Evolutionary conservation across 2,888 invertebrate species (phyloP), one percentile per base, ranked within the genome.

Genomic region (Hyles lineata): DNA sequence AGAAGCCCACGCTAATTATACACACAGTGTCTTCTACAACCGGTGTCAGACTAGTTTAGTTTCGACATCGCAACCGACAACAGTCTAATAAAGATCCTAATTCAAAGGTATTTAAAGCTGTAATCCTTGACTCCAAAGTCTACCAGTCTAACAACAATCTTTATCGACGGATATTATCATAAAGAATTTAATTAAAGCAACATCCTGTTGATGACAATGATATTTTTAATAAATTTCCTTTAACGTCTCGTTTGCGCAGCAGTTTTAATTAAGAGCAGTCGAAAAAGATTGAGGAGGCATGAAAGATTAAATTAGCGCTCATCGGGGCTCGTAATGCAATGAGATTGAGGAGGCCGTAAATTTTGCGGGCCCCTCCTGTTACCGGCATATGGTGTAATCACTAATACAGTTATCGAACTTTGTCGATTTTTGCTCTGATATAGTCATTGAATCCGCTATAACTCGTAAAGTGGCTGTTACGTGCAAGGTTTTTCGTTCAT

Each of bases 1-100:
- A 84, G 81, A 85, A 88, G 88, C 93, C 93, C 92, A 93, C 93
- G 93, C 93, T 94, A 94, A 94, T 93, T 92, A 94, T 94, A 94
- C 83, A 85, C 87, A 84, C 86, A 85, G 85, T 85, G 86, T 83
- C 85, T 84, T 86, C 85, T 83, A 85, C 86, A 83, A 85, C 87
- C 86, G 84, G 83, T 85, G 87, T 86, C 87, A 87, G 89, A 88
- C 91, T 88, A 87, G 88, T 87, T 86, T 86, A 85, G 86, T 86
- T 83, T 85, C 86, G 81, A 87, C 86, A 85, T 81, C 82, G 78
- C 79, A 75, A 78, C 73, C 73, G 60, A 76, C 80, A 76, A 77
- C 74, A 75, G 73, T 71, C 77, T 84, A 76, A 43, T 43, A 43
- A 83, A 83, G 77, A 81, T 77, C 80, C 82, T 79, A 80, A 81